Evolutionary conservation across 2,113 vertebrate genomes (phyloP).

Genomic region (Phyllostomus discolor): DNA sequence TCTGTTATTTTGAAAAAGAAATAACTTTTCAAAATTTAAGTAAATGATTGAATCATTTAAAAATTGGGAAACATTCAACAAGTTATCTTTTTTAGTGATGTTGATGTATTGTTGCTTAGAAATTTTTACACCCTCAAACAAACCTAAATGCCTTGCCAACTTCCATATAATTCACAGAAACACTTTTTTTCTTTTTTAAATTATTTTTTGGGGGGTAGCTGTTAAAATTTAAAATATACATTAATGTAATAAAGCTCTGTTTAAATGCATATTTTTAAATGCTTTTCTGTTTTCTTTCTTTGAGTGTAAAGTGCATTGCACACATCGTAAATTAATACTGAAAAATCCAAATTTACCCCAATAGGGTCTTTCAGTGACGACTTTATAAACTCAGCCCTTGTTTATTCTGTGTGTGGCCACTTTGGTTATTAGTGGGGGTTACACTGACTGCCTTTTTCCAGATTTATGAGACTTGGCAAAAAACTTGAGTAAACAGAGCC

Average conservation of each 20-base stretch:
- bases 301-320: constrained; percentile 48
- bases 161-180: neutral
- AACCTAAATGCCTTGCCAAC: neutral
- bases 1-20: neutral
- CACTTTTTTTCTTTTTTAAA: neutral
- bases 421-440: constrained; percentile 61
- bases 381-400: constrained; percentile 51
- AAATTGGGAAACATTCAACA: neutral
- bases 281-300: constrained; percentile 22
- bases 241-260: constrained; percentile 8
- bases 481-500: constrained; percentile 65
- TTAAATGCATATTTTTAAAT: constrained; percentile 28
- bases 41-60: neutral
- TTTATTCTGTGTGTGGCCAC: constrained; percentile 75
- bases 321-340: constrained; percentile 65
- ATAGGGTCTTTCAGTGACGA: neutral
- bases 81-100: neutral
- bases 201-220: neutral
- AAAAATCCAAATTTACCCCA: constrained; percentile 40
- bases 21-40: neutral
- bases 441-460: constrained; percentile 37
- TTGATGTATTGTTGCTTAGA: neutral
- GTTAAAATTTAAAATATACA: constrained; percentile 15
- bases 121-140: neutral
- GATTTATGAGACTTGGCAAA: constrained; percentile 73